phyloP scores from a whole-genome alignment of 2,888 invertebrate species.

The Drosophila maculinotata region DNA sequence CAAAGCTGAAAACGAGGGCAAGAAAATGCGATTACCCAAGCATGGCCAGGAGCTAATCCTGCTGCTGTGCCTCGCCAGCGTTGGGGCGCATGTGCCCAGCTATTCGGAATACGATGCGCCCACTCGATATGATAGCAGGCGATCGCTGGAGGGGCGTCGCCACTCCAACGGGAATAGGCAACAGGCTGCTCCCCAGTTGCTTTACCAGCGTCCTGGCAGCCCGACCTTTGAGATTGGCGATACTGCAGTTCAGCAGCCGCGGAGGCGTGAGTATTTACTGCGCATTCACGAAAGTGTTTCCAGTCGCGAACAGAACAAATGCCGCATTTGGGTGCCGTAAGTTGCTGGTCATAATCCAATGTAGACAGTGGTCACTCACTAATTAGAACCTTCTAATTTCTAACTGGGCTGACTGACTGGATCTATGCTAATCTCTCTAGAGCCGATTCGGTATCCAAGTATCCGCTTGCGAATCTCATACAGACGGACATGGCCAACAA shows the following conservation, averaged over 20 bases:
- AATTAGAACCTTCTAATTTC: too few species aligned
- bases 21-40: slow-evolving; percentile 34
- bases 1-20: not conserved
- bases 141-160: slow-evolving; percentile 26
- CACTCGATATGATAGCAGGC: slow-evolving; percentile 30
- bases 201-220: slow-evolving; percentile 38
- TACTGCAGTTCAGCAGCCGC: slow-evolving; percentile 15
- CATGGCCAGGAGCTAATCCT: slow-evolving; percentile 23
- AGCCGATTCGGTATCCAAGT: slow-evolving; percentile 73
- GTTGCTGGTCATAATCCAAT: too few species aligned
- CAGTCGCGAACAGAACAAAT: slow-evolving; percentile 63
- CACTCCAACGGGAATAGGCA: slow-evolving; percentile 32
- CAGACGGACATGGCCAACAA: slow-evolving; percentile 85
- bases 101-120: slow-evolving; percentile 60
- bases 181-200: slow-evolving; percentile 18
- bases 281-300: slow-evolving; percentile 47
- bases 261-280: slow-evolving; percentile 42
- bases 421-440: slow-evolving; percentile 44
- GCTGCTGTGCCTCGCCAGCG: slow-evolving; percentile 21
- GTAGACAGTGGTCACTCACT: too few species aligned
- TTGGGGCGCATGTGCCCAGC: slow-evolving; percentile 9
- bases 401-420: too few species aligned
- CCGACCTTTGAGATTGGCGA: slow-evolving; percentile 23
- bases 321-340: slow-evolving; percentile 83
- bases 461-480: slow-evolving; percentile 59